Evolutionary conservation across 1,140 invertebrate genomes (phyloP).

Genomic region (Lepidurus arcticus): DNA sequence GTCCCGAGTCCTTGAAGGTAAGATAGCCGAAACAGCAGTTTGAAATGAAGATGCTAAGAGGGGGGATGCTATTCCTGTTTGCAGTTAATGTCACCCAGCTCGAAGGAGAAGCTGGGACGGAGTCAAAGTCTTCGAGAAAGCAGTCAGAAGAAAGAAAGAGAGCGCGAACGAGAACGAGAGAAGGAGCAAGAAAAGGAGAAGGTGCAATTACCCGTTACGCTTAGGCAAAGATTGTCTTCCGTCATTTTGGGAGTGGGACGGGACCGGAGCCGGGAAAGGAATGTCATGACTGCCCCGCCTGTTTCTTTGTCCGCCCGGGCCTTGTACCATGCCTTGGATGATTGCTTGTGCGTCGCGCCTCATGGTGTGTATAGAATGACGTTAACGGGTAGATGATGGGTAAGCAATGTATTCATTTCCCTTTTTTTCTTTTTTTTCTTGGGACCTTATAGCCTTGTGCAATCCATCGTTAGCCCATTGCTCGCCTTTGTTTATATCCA

Average conservation of each 20-base stretch:
- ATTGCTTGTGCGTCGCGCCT: slow-evolving; percentile 27
- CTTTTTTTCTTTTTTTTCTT: slow-evolving; percentile 3
- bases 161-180: slow-evolving; percentile 35
- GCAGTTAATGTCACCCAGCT: slow-evolving; percentile 27
- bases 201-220: slow-evolving; percentile 25
- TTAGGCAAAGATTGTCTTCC: slow-evolving; percentile 45
- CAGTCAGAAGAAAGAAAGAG: slow-evolving; percentile 29
- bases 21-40: neutral
- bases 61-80: neutral
- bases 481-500: slow-evolving; percentile 61
- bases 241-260: slow-evolving; percentile 44
- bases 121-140: slow-evolving; percentile 35
- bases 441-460: slow-evolving; percentile 24
- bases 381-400: neutral
- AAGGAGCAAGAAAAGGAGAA: slow-evolving; percentile 28
- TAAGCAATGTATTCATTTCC: neutral
- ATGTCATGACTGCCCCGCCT: neutral
- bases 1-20: slow-evolving; percentile 30
- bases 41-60: neutral
- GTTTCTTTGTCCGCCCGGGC: neutral
- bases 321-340: slow-evolving; percentile 32
- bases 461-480: slow-evolving; percentile 37
- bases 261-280: slow-evolving; percentile 23
- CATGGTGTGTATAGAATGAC: slow-evolving; percentile 33
- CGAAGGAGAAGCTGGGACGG: slow-evolving; percentile 30